Evolutionary conservation across 1,140 invertebrate genomes (phyloP), one percentile per base, ranked within the genome.

Genomic region (Heliconius hewitsoni): DNA sequence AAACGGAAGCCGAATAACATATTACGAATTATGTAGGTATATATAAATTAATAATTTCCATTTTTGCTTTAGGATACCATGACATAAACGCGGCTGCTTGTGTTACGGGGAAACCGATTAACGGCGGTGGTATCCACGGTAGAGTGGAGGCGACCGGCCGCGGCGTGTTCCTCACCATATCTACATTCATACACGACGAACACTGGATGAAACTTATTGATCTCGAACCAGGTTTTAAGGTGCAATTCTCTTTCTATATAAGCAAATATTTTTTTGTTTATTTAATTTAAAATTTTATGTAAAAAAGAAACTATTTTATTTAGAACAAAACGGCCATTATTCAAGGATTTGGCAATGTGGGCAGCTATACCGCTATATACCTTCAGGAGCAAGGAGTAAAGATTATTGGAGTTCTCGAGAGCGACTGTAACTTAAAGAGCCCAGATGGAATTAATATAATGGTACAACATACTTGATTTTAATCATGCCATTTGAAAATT

Each of bases 301-400:
- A 46, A 46, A 27, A 8, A 27, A 66, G 27, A 11, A n/a, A 27
- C 13, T 66, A 4, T 66, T 66, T 30, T 3, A 16, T 66, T 42
- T 79, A 96, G 82, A 97, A 96, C 76, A 99, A 99, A 89, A 98
- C 96, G 2, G 97, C 97, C 79, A 98, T 98, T 86, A 95, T 98
- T n/a, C 98, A 98, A 95, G 98, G 98, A 6, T 97, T 98, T 86
- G 98, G 98, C 88, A 99, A 98, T 94, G 97, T 99, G 1, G 98
- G 98, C 81, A 95, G 97, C 16, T 97, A 98, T 88, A 96, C 97
- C 0, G 96, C 96, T 84, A 93, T 97, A 30, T 98, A 97, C 90
- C 95, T 98, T 1, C 95, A 96, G 82, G 93, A 97, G 81, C 96
- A 96, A 50, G 98, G 98, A 0, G 98, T 97, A 3, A 97, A 96